Evolutionary conservation across 2,797 vertebrate genomes (phyloP), one percentile per base, ranked within the genome.

Genomic region (Hypotaenidia okinawae): DNA sequence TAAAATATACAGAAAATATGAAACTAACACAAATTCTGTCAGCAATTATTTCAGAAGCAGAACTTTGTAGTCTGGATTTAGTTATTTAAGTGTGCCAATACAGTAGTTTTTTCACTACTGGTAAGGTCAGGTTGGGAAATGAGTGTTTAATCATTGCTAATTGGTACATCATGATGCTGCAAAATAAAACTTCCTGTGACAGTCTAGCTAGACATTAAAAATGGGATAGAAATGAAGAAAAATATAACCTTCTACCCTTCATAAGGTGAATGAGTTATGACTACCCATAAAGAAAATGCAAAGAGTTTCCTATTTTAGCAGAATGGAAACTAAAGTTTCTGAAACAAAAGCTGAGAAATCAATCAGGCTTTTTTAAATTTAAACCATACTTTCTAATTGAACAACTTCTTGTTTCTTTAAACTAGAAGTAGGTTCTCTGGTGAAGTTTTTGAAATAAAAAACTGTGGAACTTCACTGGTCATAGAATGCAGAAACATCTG

Each of bases 381-480:
- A 47, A 66, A 57, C 43, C 75, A 3, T 30, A 13, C 19, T 13
- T 55, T 69, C 35, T 45, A 63, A 69, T 6, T 25, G 32, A 68
- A 57, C 7, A 41, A 12, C 47, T 47, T 68, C 5, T 54, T 9
- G 1, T 51, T 37, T 16, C 33, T 67, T 64, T 59, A 78, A 72
- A 59, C 24, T 59, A 52, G 16, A 43, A 66, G 24, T 39, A 58
- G 23, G n/a, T 72, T 33, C n/a, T 58, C 15, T 69, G 18, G 2
- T 67, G 17, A 39, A 25, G 13, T 32, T 81, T 86, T 67, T 41
- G 30, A 12, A 84, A 47, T 32, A n/a, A 67, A 59, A 86, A 52
- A 43, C 47, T 9, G 2, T 55, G 1, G 0, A 68, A 27, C 6
- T 68, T 76, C 17, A 17, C 22, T 17, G 39, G 2, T 61, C n/a